phyloP scores from a whole-genome alignment of 2,888 invertebrate genomes.

The Epistrophe eligans region DNA sequence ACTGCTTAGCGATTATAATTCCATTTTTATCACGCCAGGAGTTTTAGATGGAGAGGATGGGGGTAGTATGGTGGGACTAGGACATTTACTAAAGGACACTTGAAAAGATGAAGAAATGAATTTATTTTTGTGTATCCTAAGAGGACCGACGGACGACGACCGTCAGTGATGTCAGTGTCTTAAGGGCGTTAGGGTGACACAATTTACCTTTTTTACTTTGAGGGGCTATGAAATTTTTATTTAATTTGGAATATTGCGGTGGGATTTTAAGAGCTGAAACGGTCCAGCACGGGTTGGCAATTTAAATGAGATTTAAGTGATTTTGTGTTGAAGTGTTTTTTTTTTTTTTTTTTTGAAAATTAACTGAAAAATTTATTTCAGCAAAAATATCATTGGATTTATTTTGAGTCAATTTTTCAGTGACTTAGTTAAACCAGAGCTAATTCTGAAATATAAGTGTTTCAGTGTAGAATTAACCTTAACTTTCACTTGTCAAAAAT shows the following conservation, averaged over 20 bases:
- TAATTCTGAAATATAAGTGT: too few relatives aligned
- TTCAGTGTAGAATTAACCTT: too few relatives aligned
- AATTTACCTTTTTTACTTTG: slow-evolving; percentile 53
- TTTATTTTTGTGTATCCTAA: slow-evolving; percentile 44
- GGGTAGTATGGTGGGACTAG: not conserved
- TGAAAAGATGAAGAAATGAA: slow-evolving; percentile 52
- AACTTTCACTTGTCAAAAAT: too few relatives aligned
- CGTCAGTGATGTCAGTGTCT: not conserved
- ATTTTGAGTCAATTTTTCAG: too few relatives aligned
- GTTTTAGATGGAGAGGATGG: not conserved
- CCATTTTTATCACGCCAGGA: slow-evolving; percentile 67
- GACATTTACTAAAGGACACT: slow-evolving; percentile 47
- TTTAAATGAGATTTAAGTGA: slow-evolving; percentile 71
- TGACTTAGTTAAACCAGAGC: too few relatives aligned
- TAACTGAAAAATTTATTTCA: not conserved
- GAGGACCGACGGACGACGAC: slow-evolving; percentile 4
- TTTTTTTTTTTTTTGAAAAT: not conserved
- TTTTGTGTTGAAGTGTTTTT: slow-evolving; percentile 33
- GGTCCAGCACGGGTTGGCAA: slow-evolving; percentile 12
- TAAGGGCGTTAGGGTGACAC: slow-evolving; percentile 51
- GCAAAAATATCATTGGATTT: not conserved
- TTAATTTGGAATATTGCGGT: slow-evolving; percentile 74
- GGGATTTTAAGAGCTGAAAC: not conserved
- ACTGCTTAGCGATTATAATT: slow-evolving; percentile 76
- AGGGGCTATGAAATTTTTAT: slow-evolving; percentile 73